A percentile compares a stretch with the other conserved stretches of the same genome.
Evolutionary conservation across 2,888 invertebrate species (phyloP).

Genomic region (Lacanobia wlatinum): DNA sequence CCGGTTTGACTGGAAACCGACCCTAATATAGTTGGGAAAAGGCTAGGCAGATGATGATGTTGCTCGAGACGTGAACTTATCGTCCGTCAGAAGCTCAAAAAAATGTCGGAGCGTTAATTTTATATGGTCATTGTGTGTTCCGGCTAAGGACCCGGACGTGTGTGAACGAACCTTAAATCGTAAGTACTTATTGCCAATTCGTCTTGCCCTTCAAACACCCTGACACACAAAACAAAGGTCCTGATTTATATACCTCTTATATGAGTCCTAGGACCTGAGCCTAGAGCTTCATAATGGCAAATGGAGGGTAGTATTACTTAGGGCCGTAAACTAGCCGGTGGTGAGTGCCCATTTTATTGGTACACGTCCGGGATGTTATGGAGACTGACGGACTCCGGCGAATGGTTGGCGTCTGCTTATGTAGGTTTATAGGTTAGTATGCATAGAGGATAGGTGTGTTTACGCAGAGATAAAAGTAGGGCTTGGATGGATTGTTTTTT

Average conservation of each 20-base stretch:
- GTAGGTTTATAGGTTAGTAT: constrained; percentile 25
- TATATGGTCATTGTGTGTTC: too few species aligned
- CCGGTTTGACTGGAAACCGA: too few species aligned
- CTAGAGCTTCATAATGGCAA: constrained; percentile 46
- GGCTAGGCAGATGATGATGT: too few species aligned
- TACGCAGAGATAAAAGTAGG: neutral
- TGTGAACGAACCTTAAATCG: neutral
- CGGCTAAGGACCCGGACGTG: too few species aligned
- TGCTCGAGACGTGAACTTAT: too few species aligned
- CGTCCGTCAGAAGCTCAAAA: too few species aligned
- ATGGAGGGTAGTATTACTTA: constrained; percentile 42
- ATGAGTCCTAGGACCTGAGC: constrained; percentile 32
- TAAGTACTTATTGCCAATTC: neutral
- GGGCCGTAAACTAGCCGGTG: constrained; percentile 40
- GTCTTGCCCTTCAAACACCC: constrained; percentile 13
- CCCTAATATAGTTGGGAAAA: too few species aligned
- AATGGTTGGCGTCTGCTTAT: constrained; percentile 27
- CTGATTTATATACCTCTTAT: constrained; percentile 44
- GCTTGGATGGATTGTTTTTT: neutral
- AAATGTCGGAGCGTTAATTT: too few species aligned
- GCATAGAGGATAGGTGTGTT: constrained; percentile 19
- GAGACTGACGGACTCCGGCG: constrained; percentile 33
- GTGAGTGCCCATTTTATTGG: constrained; percentile 54
- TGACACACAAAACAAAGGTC: constrained; percentile 15
- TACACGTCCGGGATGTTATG: constrained; percentile 45